phyloP scores from a whole-genome alignment of 2,888 invertebrate species.

The Meliscaeva auricollis region DNA sequence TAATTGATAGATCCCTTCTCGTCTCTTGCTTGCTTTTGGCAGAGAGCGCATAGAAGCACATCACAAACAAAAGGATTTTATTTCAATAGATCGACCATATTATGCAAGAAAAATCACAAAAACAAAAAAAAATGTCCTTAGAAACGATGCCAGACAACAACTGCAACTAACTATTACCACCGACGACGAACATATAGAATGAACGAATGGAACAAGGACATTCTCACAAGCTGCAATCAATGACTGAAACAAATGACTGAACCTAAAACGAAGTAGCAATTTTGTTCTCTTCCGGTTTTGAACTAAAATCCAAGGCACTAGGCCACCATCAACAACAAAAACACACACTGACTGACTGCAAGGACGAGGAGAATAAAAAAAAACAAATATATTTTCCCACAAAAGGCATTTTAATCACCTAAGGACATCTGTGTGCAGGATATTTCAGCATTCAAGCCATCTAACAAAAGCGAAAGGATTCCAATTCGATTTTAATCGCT shows the following conservation, averaged over 20 bases:
- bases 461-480: constrained; percentile 52
- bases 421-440: constrained; percentile 42
- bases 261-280: constrained; percentile 38
- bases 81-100: constrained; percentile 33
- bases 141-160: constrained; percentile 61
- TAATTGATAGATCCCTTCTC: constrained; percentile 61
- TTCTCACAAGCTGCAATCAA: constrained; percentile 65
- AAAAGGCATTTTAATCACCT: constrained; percentile 60
- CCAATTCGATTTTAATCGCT: constrained; percentile 64
- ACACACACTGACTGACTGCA: constrained; percentile 1
- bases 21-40: not conserved
- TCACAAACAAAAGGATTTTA: constrained; percentile 39
- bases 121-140: constrained; percentile 22
- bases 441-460: constrained; percentile 21
- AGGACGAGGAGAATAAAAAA: not conserved
- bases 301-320: constrained; percentile 63
- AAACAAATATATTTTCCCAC: not conserved
- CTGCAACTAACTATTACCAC: constrained; percentile 59
- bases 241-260: constrained; percentile 68
- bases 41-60: constrained; percentile 33
- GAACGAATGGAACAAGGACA: constrained; percentile 61
- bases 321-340: too few species aligned
- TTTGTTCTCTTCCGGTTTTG: not conserved
- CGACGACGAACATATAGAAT: not conserved
- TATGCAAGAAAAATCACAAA: not conserved